phyloP scores from a whole-genome alignment of 2,797 vertebrate species.

The Gephyroberyx darwinii region DNA sequence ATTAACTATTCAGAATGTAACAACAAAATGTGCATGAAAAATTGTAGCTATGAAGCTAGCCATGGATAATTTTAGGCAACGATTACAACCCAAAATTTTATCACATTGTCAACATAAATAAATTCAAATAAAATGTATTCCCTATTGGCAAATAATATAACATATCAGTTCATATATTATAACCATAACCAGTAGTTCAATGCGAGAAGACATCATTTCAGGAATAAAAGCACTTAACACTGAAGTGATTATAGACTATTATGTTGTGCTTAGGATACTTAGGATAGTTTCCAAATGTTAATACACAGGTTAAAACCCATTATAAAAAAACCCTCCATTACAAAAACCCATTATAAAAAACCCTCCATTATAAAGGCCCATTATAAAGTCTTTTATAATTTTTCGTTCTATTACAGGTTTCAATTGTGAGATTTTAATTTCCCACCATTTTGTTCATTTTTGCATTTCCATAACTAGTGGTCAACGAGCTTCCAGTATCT shows the following conservation, averaged over 20 bases:
- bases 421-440: too few species aligned
- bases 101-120: background rate
- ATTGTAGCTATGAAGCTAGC: too few species aligned
- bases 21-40: slow-evolving; percentile 4
- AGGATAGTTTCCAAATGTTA: background rate
- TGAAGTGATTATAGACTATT: background rate
- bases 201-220: slow-evolving; percentile 3
- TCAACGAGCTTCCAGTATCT: too few species aligned
- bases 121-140: slow-evolving; percentile 16
- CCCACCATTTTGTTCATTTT: too few species aligned
- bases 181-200: background rate
- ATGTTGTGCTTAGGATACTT: background rate
- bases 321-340: too few species aligned
- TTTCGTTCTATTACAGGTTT: too few species aligned
- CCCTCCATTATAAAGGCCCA: too few species aligned
- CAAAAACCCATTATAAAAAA: too few species aligned
- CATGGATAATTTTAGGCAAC: slow-evolving; percentile 27
- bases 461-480: background rate
- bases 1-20: slow-evolving; percentile 10
- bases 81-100: slow-evolving; percentile 13
- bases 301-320: too few species aligned
- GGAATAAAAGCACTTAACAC: background rate
- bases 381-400: too few species aligned
- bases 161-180: slow-evolving; percentile 5
- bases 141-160: background rate